Evolutionary conservation across 2,888 invertebrate species (phyloP).

Genomic region (Choristoneura rosaceana): DNA sequence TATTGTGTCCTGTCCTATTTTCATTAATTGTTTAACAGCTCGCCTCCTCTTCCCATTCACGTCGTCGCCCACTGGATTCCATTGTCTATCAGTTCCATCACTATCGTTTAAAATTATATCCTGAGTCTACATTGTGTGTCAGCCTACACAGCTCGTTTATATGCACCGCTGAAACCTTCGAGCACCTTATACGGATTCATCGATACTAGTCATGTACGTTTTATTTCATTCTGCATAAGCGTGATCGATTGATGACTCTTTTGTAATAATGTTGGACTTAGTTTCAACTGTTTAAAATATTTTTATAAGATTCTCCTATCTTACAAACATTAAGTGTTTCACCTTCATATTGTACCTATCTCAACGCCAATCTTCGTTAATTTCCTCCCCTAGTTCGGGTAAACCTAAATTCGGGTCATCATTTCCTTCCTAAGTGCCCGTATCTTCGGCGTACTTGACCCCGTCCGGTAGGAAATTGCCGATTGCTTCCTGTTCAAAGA

Average conservation of each 20-base stretch:
- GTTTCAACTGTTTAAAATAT: background rate
- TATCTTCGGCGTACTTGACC: constrained; percentile 57
- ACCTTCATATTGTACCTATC: constrained; percentile 9
- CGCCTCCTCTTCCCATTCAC: constrained; percentile 43
- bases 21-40: constrained; percentile 50
- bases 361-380: constrained; percentile 28
- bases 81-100: constrained; percentile 45
- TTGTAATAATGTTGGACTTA: background rate
- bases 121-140: constrained; percentile 41
- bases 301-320: background rate
- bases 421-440: constrained; percentile 60
- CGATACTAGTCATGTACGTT: constrained; percentile 52
- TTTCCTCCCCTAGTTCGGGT: constrained; percentile 40
- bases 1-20: constrained; percentile 46
- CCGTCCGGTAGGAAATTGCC: constrained; percentile 65
- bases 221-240: constrained; percentile 56
- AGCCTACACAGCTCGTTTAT: constrained; percentile 66
- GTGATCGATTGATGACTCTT: constrained; percentile 19
- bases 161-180: constrained; percentile 66
- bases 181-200: constrained; percentile 57
- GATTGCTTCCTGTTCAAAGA: constrained; percentile 56
- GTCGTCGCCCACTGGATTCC: constrained; percentile 55
- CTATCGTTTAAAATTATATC: constrained; percentile 43
- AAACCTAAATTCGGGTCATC: constrained; percentile 54
- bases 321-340: background rate